Evolutionary conservation across 64 coral and sea anemone genomes (phyloP).

Genomic region (Montipora sp.): DNA sequence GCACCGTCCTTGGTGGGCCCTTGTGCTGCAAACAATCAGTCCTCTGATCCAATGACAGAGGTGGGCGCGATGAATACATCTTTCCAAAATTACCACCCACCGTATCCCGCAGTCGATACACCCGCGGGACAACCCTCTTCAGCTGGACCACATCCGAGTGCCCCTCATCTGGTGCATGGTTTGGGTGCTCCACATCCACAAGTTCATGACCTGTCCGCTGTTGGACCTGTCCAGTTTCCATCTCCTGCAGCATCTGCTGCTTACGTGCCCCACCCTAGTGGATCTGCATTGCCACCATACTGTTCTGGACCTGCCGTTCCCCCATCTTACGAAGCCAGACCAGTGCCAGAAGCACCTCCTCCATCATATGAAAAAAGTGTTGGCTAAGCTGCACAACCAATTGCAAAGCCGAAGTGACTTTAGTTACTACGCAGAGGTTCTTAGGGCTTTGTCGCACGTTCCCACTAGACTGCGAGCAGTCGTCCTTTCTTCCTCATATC

Average conservation of each 20-base stretch:
- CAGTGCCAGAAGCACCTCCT: neutral
- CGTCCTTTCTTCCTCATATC: too few relatives aligned
- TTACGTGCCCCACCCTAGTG: neutral
- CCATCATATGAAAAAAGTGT: neutral
- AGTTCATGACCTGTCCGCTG: neutral
- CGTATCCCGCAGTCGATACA: neutral
- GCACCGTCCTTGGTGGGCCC: neutral
- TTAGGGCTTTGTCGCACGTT: neutral
- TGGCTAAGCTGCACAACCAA: neutral
- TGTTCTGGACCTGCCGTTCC: neutral
- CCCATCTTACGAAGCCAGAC: neutral
- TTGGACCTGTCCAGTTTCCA: neutral
- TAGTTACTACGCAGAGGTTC: too few relatives aligned
- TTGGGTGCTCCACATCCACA: neutral
- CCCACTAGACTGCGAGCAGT: too few relatives aligned
- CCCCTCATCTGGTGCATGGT: neutral
- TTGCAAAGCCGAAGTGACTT: neutral
- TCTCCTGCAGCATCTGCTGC: neutral
- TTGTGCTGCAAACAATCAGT: neutral
- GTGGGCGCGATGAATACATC: neutral
- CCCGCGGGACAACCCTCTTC: neutral
- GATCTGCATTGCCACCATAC: neutral
- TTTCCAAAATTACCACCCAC: neutral
- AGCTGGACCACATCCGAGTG: neutral
- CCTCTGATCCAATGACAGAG: neutral